A percentile compares a stretch with the other conserved stretches of the same genome.
phyloP scores from a whole-genome alignment of 2,797 vertebrate species.

The Gouania willdenowi region DNA sequence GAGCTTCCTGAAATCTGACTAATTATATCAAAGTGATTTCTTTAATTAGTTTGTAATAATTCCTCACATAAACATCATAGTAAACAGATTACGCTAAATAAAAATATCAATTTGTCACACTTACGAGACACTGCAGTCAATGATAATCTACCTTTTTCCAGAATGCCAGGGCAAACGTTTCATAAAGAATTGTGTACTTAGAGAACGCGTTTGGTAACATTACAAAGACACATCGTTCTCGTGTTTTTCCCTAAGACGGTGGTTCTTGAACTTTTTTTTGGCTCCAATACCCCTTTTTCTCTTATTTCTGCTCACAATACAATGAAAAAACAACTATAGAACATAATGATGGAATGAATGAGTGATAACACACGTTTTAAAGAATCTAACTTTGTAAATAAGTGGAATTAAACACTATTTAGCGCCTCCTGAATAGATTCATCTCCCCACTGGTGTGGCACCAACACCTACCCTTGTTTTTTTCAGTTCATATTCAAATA shows the following conservation, averaged over 20 bases:
- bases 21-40: slow-evolving; percentile 77
- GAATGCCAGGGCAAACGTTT: slow-evolving; percentile 65
- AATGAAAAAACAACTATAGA: no score
- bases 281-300: no score
- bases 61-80: slow-evolving; percentile 70
- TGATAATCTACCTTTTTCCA: slow-evolving; percentile 63
- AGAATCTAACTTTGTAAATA: no score
- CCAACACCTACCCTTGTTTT: no score
- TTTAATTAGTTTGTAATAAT: slow-evolving; percentile 78
- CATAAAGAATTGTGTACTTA: slow-evolving; percentile 64
- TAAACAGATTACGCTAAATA: slow-evolving; percentile 77
- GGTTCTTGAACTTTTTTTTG: no score
- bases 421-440: no score
- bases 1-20: slow-evolving; percentile 78
- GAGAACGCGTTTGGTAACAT: slow-evolving; percentile 56
- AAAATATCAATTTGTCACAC: slow-evolving; percentile 77
- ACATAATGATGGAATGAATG: slow-evolving; percentile 20
- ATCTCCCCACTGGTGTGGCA: no score
- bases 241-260: no score
- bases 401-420: no score
- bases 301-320: no score
- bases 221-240: slow-evolving; percentile 35
- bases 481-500: no score
- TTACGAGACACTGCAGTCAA: slow-evolving; percentile 57
- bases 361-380: no score